Evolutionary conservation across 2,888 invertebrate species (phyloP), one percentile per base, ranked within the genome.

Genomic region (Drosophila flavopinicola): DNA sequence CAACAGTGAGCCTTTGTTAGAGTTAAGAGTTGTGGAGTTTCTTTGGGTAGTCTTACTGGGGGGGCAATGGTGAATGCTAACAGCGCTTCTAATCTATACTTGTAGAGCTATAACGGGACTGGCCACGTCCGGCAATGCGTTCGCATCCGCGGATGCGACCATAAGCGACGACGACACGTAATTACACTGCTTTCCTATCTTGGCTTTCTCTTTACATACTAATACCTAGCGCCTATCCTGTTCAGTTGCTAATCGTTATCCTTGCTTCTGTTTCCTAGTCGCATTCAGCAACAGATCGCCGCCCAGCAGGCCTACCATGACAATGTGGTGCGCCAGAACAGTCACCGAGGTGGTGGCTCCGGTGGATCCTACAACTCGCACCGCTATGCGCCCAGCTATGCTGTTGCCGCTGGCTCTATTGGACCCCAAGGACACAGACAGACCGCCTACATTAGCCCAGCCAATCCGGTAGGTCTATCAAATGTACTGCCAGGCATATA

Each of bases 391-490:
- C 90, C 91, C 32, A 89, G 84, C 48, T 91, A 87, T 73, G 94
- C 94, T 0, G 91, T 89, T 37, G 93, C 94, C 1, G 90, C 92
- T 32, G 93, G 92, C 0, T 90, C 92, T 1, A 90, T 92, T 41
- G 93, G 93, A 20, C 93, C 94, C 0, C 92, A 91, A 15, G 93
- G 91, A 60, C 89, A 90, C 11, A 92, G 92, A 47, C 94, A 94
- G 78, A 90, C 93, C 1, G 94, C 94, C 20, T 90, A 90, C 6
- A 92, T 94, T 25, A 93, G 88, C 74, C 94, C 94, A 1, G 90
- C 90, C 67, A 94, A 94, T 90, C 92, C 93, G 42, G 94, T 94
- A 33, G 30, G 56, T 1, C n/a, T n/a, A n/a, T n/a, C n/a, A n/a
- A n/a, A n/a, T n/a, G n/a, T n/a, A n/a, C n/a, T n/a, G n/a, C n/a